A percentile compares a stretch with the other conserved stretches of the same genome.
phyloP scores from a whole-genome alignment of 2,113 vertebrate genomes.

The Cynopterus brachyotis region DNA sequence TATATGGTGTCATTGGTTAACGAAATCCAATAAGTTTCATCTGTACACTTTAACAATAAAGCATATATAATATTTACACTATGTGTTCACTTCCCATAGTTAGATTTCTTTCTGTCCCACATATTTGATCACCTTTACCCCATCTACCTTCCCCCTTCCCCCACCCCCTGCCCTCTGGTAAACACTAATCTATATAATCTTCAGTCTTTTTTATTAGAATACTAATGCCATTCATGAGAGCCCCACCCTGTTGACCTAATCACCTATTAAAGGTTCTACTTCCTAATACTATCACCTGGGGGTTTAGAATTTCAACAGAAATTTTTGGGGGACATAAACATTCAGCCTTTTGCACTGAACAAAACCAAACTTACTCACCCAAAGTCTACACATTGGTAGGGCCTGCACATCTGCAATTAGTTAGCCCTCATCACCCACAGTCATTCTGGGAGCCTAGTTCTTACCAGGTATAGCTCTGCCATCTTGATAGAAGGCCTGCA shows the following conservation, averaged over 20 bases:
- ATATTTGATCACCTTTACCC: too few species aligned
- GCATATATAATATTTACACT: too few species aligned
- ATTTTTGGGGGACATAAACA: not conserved
- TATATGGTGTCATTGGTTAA: too few species aligned
- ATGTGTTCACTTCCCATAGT: too few species aligned
- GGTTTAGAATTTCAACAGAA: not conserved
- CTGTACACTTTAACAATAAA: too few species aligned
- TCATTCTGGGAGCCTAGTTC: not conserved
- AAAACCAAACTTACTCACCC: not conserved
- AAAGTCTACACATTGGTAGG: not conserved
- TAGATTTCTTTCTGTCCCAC: too few species aligned
- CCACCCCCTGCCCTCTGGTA: too few species aligned
- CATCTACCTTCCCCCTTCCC: too few species aligned
- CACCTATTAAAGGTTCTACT: not conserved
- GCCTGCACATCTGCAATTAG: not conserved
- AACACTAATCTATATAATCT: too few species aligned
- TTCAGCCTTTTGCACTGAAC: not conserved
- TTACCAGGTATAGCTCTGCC: not conserved
- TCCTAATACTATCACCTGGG: not conserved
- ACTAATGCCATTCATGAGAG: not conserved
- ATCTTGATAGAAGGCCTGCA: not conserved
- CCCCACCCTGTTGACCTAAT: not conserved
- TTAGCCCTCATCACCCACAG: not conserved
- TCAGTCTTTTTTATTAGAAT: too few species aligned
- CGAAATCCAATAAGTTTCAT: too few species aligned